phyloP scores from a whole-genome alignment of 1,140 invertebrate genomes.

The Heliconius nattereri region DNA sequence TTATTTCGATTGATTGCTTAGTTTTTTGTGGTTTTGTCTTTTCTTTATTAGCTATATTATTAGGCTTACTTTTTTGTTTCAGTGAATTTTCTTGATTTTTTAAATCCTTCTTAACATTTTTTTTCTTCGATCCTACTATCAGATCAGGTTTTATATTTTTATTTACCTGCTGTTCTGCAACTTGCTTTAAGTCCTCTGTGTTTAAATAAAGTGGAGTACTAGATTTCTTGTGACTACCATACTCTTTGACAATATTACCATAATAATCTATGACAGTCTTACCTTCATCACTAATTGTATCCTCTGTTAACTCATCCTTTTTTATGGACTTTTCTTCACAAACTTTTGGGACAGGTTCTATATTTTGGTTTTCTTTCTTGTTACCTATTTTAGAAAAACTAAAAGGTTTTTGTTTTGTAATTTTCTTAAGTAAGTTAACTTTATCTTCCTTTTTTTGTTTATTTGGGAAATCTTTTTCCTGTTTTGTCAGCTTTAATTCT shows the following conservation, averaged over 20 bases:
- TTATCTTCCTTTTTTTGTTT: slow-evolving; percentile 73
- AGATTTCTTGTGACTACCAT: slow-evolving; percentile 81
- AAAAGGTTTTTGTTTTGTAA: slow-evolving; percentile 75
- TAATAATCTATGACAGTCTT: slow-evolving; percentile 90
- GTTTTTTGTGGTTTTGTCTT: neutral
- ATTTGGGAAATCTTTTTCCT: slow-evolving; percentile 50
- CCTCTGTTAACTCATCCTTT: slow-evolving; percentile 58
- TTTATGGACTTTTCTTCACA: slow-evolving; percentile 48
- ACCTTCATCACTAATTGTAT: slow-evolving; percentile 82
- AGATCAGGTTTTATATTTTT: slow-evolving; percentile 46
- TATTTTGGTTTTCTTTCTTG: slow-evolving; percentile 61
- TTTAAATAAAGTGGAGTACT: slow-evolving; percentile 82
- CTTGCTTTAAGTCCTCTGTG: slow-evolving; percentile 84
- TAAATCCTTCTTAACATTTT: slow-evolving; percentile 36
- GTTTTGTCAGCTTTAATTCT: slow-evolving; percentile 36
- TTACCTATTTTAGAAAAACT: slow-evolving; percentile 68
- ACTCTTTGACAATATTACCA: slow-evolving; percentile 88
- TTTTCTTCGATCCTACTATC: slow-evolving; percentile 41
- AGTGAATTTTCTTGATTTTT: slow-evolving; percentile 30
- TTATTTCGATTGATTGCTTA: neutral
- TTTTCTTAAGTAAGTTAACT: slow-evolving; percentile 76
- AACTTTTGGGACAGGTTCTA: slow-evolving; percentile 47
- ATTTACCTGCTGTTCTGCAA: slow-evolving; percentile 75
- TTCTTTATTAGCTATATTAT: neutral
- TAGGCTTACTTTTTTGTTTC: slow-evolving; percentile 20